Percentiles rank a stretch among this genome's conserved stretches.
Evolutionary conservation across 2,888 invertebrate species (phyloP).

Genomic region (Anthrax anthrax): DNA sequence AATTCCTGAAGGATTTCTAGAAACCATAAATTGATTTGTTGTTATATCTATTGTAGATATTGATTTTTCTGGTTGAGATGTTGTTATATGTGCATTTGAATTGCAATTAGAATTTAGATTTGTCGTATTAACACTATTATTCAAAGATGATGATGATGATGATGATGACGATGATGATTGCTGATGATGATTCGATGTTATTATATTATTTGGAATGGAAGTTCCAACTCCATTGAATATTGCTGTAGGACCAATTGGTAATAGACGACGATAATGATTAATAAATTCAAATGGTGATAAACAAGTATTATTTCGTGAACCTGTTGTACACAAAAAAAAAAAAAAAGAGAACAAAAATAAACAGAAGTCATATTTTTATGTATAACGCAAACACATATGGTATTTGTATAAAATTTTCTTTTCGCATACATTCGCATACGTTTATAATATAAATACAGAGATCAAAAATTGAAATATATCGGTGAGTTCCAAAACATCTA

Average conservation of each 20-base stretch:
- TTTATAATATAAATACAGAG: too few relatives aligned
- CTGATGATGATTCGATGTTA: not conserved
- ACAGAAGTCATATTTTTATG: too few relatives aligned
- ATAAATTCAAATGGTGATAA: conserved; percentile 13
- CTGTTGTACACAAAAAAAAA: not conserved
- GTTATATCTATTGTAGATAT: not conserved
- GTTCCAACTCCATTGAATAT: conserved; percentile 4
- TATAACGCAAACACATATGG: too few relatives aligned
- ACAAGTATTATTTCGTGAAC: conserved; percentile 9
- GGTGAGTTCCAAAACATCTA: too few relatives aligned
- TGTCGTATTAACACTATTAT: not conserved
- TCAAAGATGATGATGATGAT: not conserved
- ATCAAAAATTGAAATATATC: too few relatives aligned
- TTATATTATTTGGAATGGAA: not conserved
- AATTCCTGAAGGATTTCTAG: not conserved
- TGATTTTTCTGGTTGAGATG: not conserved
- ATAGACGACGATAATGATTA: conserved; percentile 12
- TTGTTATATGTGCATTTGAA: not conserved
- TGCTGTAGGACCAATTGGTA: conserved; percentile 11
- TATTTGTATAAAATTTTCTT: too few relatives aligned
- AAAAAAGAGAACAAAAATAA: not conserved
- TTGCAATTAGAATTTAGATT: not conserved
- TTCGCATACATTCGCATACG: too few relatives aligned
- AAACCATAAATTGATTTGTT: not conserved
- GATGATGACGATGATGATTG: not conserved